Evolutionary conservation across 2,888 invertebrate genomes (phyloP).

Genomic region (Drosophila paramelanica): DNA sequence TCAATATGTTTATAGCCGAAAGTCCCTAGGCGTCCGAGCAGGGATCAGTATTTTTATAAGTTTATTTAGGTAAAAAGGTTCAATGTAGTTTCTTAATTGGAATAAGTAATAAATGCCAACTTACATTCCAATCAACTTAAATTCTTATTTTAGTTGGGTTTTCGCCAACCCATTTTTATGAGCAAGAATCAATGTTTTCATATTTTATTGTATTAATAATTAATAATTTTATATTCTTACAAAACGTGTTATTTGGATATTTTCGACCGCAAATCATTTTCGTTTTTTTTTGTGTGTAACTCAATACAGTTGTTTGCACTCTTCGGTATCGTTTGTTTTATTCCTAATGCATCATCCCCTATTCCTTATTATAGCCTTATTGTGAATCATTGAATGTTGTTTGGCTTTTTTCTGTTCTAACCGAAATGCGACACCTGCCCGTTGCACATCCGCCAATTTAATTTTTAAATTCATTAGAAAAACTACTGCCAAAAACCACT

Average conservation of each 20-base stretch:
- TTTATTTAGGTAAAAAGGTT: neutral
- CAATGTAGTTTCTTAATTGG: no score
- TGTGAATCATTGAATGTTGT: conserved; percentile 27
- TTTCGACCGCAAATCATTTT: neutral
- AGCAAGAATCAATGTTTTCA: no score
- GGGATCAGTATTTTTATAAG: neutral
- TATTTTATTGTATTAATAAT: no score
- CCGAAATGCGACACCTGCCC: conserved; percentile 47
- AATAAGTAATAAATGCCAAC: no score
- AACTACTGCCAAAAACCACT: conserved; percentile 29
- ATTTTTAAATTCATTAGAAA: conserved; percentile 56
- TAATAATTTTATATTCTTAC: neutral
- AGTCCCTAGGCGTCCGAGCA: neutral
- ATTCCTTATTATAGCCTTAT: neutral
- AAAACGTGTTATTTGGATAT: neutral
- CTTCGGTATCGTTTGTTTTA: neutral
- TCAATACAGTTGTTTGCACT: neutral
- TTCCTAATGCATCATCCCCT: neutral
- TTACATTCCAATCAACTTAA: no score
- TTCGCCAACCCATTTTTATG: no score
- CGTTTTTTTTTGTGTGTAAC: conserved; percentile 1
- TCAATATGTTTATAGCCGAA: no score
- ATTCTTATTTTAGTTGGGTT: no score
- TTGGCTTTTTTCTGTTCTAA: neutral
- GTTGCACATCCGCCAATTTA: conserved; percentile 35